Evolutionary conservation across 2,113 vertebrate species (phyloP).

Genomic region (Grammomys surdaster): DNA sequence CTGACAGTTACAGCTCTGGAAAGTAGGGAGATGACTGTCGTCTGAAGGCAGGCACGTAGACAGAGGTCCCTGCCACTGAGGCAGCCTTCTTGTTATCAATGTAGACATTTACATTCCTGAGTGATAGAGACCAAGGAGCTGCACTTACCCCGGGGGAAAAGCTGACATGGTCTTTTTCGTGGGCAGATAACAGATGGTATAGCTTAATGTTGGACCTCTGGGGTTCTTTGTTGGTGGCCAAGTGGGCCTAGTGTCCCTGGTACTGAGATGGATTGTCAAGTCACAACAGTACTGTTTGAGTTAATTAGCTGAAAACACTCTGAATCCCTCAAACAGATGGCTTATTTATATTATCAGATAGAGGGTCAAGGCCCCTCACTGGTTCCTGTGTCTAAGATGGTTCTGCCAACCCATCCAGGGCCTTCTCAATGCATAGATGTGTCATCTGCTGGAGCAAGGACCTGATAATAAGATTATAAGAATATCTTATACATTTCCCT

Average conservation of each 20-base stretch:
- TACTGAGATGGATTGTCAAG: background rate
- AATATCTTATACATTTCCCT: background rate
- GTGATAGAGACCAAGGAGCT: background rate
- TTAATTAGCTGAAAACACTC: background rate
- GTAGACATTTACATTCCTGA: background rate
- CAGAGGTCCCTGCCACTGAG: background rate
- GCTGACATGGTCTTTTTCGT: background rate
- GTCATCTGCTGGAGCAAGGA: background rate
- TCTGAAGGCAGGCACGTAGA: background rate
- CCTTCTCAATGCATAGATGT: background rate
- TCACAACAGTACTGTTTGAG: background rate
- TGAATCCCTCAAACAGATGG: background rate
- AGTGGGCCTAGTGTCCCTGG: background rate
- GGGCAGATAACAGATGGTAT: background rate
- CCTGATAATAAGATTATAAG: background rate
- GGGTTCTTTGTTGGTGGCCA: background rate
- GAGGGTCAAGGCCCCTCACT: background rate
- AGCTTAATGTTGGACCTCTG: background rate
- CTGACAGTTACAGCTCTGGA: background rate
- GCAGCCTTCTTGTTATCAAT: background rate
- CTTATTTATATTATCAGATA: background rate
- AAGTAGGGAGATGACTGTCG: background rate
- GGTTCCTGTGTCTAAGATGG: background rate
- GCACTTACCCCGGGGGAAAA: no score
- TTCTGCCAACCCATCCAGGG: background rate